A percentile compares a stretch with the other conserved stretches of the same genome.
phyloP scores from a whole-genome alignment of 2,113 vertebrate species.

The Clarias batrachus region DNA sequence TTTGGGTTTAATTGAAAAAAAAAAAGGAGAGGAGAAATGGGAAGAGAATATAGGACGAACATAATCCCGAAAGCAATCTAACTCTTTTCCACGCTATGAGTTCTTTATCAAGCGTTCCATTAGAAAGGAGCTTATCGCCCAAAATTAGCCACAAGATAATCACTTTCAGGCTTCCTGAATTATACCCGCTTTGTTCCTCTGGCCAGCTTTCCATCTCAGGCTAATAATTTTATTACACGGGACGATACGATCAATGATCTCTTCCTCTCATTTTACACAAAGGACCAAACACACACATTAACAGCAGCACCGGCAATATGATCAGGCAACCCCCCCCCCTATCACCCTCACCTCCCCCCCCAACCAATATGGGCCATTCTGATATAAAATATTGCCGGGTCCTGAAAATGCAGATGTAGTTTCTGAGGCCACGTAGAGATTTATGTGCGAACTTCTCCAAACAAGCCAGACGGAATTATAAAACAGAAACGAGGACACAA shows the following conservation, averaged over 20 bases:
- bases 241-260: constrained; percentile 45
- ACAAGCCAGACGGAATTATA: constrained; percentile 20
- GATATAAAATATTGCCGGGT: constrained; percentile 7
- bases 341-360: constrained; percentile 19
- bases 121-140: constrained; percentile 45
- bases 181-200: constrained; percentile 49
- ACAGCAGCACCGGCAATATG: constrained; percentile 15
- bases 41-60: constrained; percentile 52
- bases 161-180: constrained; percentile 45
- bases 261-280: constrained; percentile 42
- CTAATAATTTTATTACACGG: constrained; percentile 51
- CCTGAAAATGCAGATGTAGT: constrained; percentile 4
- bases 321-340: not conserved
- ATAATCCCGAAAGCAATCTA: constrained; percentile 58
- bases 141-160: constrained; percentile 54
- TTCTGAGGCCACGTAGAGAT: not conserved
- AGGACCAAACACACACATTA: constrained; percentile 42
- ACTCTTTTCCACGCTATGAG: constrained; percentile 53
- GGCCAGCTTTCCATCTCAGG: constrained; percentile 46
- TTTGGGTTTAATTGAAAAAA: constrained; percentile 61
- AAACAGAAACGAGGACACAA: constrained; percentile 35
- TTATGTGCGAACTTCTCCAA: constrained; percentile 4
- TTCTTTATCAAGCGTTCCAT: constrained; percentile 52
- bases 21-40: constrained; percentile 48
- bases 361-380: not conserved